These are phyloP conservation scores for Hyperoplus immaculatus DNA, from an alignment of 2,797 vertebrate genomes.

Conservation along the genomic window DNA sequence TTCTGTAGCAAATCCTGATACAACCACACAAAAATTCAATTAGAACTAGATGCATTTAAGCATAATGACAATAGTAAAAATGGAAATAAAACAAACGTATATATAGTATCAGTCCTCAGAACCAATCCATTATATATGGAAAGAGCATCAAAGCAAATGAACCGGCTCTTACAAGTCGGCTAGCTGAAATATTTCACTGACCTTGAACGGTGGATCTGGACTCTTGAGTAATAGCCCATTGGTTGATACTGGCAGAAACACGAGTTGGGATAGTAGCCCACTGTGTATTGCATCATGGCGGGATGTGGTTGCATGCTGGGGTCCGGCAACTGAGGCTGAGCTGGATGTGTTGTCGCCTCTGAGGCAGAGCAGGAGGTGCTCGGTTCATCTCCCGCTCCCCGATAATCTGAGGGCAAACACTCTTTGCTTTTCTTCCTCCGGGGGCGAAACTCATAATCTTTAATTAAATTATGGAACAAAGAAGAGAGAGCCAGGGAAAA, in stretches of 20 bases:
- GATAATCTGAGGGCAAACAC: background rate
- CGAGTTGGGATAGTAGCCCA: conserved; percentile 62
- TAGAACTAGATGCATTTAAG: background rate
- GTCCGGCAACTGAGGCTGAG: conserved; percentile 69
- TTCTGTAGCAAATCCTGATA: conserved; percentile 75
- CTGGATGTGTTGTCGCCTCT: conserved; percentile 65
- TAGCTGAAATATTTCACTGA: conserved; percentile 59
- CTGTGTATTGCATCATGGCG: conserved; percentile 60
- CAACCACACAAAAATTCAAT: conserved; percentile 61
- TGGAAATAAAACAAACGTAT: too few relatives aligned
- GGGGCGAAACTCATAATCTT: conserved; percentile 41
- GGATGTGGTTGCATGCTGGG: conserved; percentile 60
- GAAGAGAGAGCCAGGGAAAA: conserved; percentile 16
- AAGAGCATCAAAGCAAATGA: too few relatives aligned
- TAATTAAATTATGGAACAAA: conserved; percentile 18
- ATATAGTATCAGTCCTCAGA: too few relatives aligned
- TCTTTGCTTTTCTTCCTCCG: conserved; percentile 19
- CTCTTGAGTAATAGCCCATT: conserved; percentile 73
- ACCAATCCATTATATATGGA: too few relatives aligned
- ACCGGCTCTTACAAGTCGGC: background rate
- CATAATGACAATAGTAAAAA: too few relatives aligned
- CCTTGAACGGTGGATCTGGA: conserved; percentile 81
- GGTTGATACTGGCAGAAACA: conserved; percentile 73
- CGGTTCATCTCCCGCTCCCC: background rate
- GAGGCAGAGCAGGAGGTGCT: conserved; percentile 55